Evolutionary conservation across 2,888 invertebrate genomes (phyloP), one percentile per base, ranked within the genome.

Genomic region (Chromoteleia sp.): DNA sequence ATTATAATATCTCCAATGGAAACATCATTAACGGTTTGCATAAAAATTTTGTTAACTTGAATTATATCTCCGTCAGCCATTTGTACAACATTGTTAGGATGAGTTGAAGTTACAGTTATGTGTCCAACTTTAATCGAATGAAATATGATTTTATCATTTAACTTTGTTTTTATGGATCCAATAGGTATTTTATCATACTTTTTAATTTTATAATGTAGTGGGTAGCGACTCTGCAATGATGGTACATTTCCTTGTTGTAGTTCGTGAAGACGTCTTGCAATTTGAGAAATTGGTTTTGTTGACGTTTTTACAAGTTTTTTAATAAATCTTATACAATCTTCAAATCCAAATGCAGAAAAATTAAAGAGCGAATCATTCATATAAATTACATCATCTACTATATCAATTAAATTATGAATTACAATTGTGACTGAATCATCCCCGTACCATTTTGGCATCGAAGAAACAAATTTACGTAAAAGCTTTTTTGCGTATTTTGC

Each of bases 331-430:
- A 70, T 33, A 39, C 33, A 70, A 8, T 52, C n/a, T 48, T 48
- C 36, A 74, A 59, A 74, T 17, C 30, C 12, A 43, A 65, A 75
- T 8, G 74, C 65, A 7, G 65, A 54, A 36, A 19, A 21, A 43
- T 33, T 29, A 67, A 67, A 30, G 63, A 56, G 1, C 4, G 33
- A 8, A n/a, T n/a, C 45, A 21, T 36, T 1, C 52, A 61, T 61
- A 1, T 25, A n/a, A n/a, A 17, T 1, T 33, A 54, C 54, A 33
- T 54, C 54, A 10, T 73, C 54, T 6, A 52, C 56, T 12, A 56
- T 19, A 39, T 67, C 58, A 19, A 75, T 75, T 10, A 17, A 17
- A 14, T 48, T 48, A n/a, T 59, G 58, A 0, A 59, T 25, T 10
- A 45, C 45, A 0, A 67, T 39, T 14, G 56, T 67, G 7, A 54